Percentiles rank a stretch among this genome's conserved stretches.
phyloP scores from a whole-genome alignment of 2,888 invertebrate species.

The Pristionchus japonicus region DNA sequence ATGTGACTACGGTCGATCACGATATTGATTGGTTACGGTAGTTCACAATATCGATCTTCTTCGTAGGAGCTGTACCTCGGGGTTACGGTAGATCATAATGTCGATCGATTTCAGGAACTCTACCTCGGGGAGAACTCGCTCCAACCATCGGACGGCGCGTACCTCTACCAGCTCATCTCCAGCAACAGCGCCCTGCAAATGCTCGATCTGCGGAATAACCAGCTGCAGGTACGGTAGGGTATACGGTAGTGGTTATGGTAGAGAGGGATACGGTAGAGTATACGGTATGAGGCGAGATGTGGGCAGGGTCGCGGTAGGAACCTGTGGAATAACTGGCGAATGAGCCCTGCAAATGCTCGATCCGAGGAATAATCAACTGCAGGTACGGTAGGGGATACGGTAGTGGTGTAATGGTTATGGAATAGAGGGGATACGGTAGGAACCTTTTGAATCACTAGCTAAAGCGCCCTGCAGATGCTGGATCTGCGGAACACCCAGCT shows the following conservation, averaged over 20 bases:
- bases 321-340: no score
- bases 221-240: slow-evolving; percentile 76
- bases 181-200: slow-evolving; percentile 85
- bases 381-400: slow-evolving; percentile 71
- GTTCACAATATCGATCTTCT: neutral
- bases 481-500: slow-evolving; percentile 83
- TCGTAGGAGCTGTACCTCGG: slow-evolving; percentile 84
- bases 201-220: slow-evolving; percentile 84
- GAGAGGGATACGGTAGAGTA: no score
- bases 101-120: slow-evolving; percentile 79
- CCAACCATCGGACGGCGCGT: slow-evolving; percentile 84
- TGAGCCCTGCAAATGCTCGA: slow-evolving; percentile 84
- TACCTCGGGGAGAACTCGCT: slow-evolving; percentile 88
- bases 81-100: slow-evolving; percentile 71
- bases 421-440: no score
- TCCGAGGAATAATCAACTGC: slow-evolving; percentile 81
- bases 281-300: no score
- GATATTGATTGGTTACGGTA: neutral
- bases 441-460: slow-evolving; percentile 80
- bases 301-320: no score
- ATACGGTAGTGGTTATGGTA: neutral
- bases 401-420: no score
- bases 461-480: slow-evolving; percentile 84
- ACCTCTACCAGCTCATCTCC: slow-evolving; percentile 84
- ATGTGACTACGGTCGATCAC: neutral